Conservation (phyloP, 2,113 vertebrate species). For the Dromiciops gliroides region DNA sequence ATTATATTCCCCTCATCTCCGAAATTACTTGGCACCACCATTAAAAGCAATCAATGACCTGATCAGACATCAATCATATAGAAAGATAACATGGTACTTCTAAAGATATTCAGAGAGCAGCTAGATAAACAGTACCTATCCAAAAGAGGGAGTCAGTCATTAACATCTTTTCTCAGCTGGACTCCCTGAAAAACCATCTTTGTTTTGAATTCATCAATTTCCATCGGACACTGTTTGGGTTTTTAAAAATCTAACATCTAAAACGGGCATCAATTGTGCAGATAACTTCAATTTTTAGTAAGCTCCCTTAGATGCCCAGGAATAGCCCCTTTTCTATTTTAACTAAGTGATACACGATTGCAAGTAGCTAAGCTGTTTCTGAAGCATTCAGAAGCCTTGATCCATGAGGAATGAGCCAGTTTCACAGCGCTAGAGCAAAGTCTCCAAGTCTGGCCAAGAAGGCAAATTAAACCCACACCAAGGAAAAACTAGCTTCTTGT, state of each 20-base stretch:
- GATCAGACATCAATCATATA: background rate
- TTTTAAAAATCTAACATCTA: background rate
- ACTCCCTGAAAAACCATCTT: background rate
- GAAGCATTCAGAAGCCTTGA: background rate
- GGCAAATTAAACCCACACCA: background rate
- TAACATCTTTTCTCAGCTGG: background rate
- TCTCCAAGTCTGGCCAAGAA: background rate
- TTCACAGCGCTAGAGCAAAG: background rate
- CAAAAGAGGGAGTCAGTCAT: background rate
- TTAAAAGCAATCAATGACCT: background rate
- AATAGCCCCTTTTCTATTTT: background rate
- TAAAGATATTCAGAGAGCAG: background rate
- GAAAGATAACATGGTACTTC: background rate
- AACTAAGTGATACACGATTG: background rate
- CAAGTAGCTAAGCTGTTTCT: background rate
- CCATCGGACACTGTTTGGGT: background rate
- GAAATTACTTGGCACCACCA: background rate
- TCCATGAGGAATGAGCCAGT: background rate
- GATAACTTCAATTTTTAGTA: background rate
- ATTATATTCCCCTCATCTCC: background rate
- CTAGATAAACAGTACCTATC: background rate
- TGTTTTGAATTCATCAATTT: background rate
- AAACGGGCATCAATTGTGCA: background rate
- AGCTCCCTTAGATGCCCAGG: background rate
- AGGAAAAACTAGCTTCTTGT: background rate